Conservation (phyloP, 2,888 invertebrate genomes). For the Cryptocephalus moraei region DNA sequence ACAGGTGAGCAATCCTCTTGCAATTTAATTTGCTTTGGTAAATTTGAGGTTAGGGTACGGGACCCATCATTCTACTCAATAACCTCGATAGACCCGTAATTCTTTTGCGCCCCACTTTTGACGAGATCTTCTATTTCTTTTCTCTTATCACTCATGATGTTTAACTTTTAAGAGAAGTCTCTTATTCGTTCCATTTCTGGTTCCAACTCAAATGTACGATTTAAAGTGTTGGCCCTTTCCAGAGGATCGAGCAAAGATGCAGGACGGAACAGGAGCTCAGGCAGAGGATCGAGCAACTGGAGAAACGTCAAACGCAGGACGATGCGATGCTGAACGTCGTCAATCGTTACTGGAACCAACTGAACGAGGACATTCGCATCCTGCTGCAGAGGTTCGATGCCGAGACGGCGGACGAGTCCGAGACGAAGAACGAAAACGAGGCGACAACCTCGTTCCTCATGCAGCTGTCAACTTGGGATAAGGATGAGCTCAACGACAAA, state of each 20-base stretch:
- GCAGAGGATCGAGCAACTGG: conserved; percentile 86
- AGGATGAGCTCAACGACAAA: conserved; percentile 93
- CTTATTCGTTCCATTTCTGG: no score
- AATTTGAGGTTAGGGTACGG: no score
- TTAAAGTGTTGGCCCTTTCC: conserved; percentile 16
- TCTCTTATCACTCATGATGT: no score
- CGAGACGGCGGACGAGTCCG: conserved; percentile 92
- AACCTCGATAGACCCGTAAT: no score
- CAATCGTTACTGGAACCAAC: conserved; percentile 92
- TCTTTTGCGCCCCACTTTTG: no score
- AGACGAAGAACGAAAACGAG: conserved; percentile 93
- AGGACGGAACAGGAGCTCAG: conserved; percentile 77
- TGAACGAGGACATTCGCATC: conserved; percentile 94
- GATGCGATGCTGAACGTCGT: conserved; percentile 97
- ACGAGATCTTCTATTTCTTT: no score
- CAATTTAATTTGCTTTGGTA: no score
- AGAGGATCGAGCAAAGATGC: conserved; percentile 88
- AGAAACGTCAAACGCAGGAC: conserved; percentile 91
- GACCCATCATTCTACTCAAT: no score
- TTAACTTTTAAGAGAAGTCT: no score
- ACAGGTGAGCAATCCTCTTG: conserved; percentile 52
- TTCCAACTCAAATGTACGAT: background rate
- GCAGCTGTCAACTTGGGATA: conserved; percentile 95
- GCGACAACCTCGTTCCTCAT: conserved; percentile 93
- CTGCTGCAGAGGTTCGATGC: conserved; percentile 93